Base-by-base conservation (phyloP, 1,140 invertebrate genomes). In the Holcopasites calliopsidis region DNA sequence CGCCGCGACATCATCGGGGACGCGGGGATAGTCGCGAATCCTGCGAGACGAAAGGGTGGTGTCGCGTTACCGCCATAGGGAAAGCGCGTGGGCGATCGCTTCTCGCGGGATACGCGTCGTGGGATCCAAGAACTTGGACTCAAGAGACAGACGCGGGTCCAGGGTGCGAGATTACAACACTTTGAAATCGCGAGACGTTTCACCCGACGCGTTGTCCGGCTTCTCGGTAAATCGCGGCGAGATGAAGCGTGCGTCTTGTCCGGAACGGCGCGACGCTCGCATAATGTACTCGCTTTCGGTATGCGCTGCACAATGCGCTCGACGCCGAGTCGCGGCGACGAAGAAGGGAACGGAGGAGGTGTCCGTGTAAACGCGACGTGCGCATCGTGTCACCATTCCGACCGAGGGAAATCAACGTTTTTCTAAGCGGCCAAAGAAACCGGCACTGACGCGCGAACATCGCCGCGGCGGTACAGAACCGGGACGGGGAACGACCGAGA, bases 391-490 rank as follows among this genome's bases (percentile, higher is more conserved):
- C 87, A 88, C 85, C 86, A 90, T 89, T 90, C 87, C 88, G 85
- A 77, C 75, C 66, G 83, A 89, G 88, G 87, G 88, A 88, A 90
- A 90, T 90, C 87, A 87, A 88, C 79, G 85, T 89, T 90, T 90
- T 90, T 89, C 82, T 85, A 86, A 86, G 74, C 70, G 52, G 52
- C 54, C 65, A 47, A 73, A 78, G 80, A 85, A 85, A 83, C 80
- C 82, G 78, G 75, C 81, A 71, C 38, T 68, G 70, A 75, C 38
- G 77, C 50, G 65, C 57, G 65, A 57, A 68, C 50, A 80, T 84
- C 62, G 66, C 72, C n/a, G 44, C 44, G 44, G n/a, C 35, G 52
- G 35, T 35, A 44, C 44, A 40, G 61, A 74, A 66, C 40, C 69
- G 70, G 71, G 52, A 58, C 68, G 64, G 26, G 50, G 58, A 42